phyloP scores from a whole-genome alignment of 2,888 invertebrate species.

The Cremastobaeus sp. region DNA sequence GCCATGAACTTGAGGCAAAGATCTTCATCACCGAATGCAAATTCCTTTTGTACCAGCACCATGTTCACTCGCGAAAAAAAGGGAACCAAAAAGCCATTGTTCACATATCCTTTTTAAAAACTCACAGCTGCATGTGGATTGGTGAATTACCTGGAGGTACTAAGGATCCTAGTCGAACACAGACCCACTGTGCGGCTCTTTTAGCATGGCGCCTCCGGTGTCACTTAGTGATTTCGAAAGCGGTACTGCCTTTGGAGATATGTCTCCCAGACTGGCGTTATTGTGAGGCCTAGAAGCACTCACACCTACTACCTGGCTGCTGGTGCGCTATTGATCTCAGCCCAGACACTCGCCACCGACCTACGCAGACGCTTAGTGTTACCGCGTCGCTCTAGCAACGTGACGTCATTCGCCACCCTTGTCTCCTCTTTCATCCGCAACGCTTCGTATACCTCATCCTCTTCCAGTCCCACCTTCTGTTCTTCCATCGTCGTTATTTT shows the following conservation, averaged over 20 bases:
- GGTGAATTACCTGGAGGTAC: conserved; percentile 73
- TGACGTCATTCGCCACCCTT: conserved; percentile 75
- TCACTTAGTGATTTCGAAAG: conserved; percentile 66
- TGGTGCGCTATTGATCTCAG: conserved; percentile 78
- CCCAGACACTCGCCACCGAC: conserved; percentile 75
- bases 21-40: conserved; percentile 3
- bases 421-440: conserved; percentile 42
- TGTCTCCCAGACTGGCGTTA: conserved; percentile 77
- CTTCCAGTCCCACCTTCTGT: conserved; percentile 52
- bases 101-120: background rate
- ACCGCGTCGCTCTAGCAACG: conserved; percentile 78
- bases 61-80: conserved; percentile 13
- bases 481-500: conserved; percentile 51
- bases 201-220: conserved; percentile 74
- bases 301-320: conserved; percentile 75
- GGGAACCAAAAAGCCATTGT: too few species aligned
- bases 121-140: background rate
- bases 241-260: conserved; percentile 74
- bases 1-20: conserved; percentile 28
- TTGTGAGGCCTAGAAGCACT: conserved; percentile 72
- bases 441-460: conserved; percentile 50
- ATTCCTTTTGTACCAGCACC: background rate
- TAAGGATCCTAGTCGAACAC: conserved; percentile 74
- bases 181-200: conserved; percentile 70
- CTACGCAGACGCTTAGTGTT: conserved; percentile 77